Evolutionary conservation across 2,888 invertebrate species (phyloP), one percentile per base, ranked within the genome.

Genomic region (Acronicta psi): DNA sequence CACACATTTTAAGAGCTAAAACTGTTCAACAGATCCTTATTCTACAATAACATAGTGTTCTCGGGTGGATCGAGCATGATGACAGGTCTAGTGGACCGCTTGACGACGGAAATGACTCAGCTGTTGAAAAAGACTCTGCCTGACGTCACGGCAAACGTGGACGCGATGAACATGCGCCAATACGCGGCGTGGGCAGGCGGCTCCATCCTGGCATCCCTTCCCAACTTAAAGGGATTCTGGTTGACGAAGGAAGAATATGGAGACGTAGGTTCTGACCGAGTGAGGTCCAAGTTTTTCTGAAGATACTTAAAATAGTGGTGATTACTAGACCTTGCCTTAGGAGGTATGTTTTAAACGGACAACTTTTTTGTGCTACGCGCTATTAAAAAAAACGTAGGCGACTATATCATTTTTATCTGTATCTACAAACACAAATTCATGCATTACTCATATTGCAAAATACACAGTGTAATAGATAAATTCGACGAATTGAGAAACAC

Each of bases 101-200:
- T 99, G 96, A 97, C 97, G 90, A 96, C 97, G 90, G 99, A 99
- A 96, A 96, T 89, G 95, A 96, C 77, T 95, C 96, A 85, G 95
- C 96, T 69, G 18, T 45, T 81, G 1, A 69, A 69, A 20, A 79
- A 71, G 14, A 40, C n/a, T 14, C 36, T 62, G 14, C 64, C 75
- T 90, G 96, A 96, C 90, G 96, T 97, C 88, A 97, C 96, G 91
- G 96, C 97, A 88, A 96, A 67, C 0, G 76, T 92, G 5, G 89
- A 98, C 87, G 98, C 98, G 60, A 96, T 98, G 75, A 96, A 97
- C 59, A 97, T 98, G 93, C 96, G 98, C 87, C 98, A 98, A 86
- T 97, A 98, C 94, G 98, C 98, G 79, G 97, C 98, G 74, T 99
- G 99, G 99, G 97, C 98, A 93, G 99, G 99, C 85, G 99, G 99